Evolutionary conservation across 2,113 vertebrate species (phyloP).

Genomic region (Lanius collurio): DNA sequence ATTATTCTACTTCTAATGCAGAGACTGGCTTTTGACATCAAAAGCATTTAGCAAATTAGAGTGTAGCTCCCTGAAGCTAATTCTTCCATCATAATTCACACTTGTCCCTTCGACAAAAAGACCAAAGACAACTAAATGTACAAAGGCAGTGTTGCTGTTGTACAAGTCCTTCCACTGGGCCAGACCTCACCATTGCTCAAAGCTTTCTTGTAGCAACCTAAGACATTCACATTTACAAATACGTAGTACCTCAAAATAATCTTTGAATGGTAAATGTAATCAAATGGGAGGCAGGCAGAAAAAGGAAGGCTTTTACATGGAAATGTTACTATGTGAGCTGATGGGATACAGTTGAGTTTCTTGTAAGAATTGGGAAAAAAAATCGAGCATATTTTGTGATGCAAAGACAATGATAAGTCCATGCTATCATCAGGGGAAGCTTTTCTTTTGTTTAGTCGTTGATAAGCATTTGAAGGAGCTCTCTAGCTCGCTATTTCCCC

Average conservation of each 20-base stretch:
- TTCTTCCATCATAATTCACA: background rate
- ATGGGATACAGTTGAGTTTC: background rate
- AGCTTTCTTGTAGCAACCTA: background rate
- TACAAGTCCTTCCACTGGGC: background rate
- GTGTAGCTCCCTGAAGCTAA: background rate
- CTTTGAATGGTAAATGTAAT: background rate
- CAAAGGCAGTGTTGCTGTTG: background rate
- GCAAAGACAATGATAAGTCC: background rate
- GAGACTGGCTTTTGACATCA: background rate
- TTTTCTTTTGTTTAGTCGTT: background rate
- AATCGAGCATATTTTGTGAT: background rate
- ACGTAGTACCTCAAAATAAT: background rate
- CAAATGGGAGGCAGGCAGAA: background rate
- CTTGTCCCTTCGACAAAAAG: background rate
- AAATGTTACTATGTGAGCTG: background rate
- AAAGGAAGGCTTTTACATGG: background rate
- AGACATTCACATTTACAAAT: background rate
- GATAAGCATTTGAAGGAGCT: background rate
- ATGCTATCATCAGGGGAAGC: background rate
- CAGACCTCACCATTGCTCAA: background rate
- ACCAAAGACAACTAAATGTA: background rate
- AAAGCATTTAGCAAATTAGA: conserved; percentile 24
- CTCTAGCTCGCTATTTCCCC: background rate
- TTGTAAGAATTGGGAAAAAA: background rate
- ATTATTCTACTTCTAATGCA: background rate